Evolutionary conservation across 2,888 invertebrate genomes (phyloP), one percentile per base, ranked within the genome.

Genomic region (Amiota communis): DNA sequence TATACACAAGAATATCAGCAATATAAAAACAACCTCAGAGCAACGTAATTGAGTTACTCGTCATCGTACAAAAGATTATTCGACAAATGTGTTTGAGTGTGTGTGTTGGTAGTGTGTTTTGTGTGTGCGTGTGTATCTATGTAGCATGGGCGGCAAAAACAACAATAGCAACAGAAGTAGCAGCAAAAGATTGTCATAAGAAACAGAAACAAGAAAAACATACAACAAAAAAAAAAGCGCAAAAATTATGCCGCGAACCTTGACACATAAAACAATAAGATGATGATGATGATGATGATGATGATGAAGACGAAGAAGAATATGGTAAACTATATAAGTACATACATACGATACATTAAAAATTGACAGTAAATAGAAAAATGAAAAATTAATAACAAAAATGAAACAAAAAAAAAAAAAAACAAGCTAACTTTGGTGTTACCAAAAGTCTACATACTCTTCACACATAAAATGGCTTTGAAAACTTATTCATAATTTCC

Each of bases 221-320:
- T 23, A 23, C 23, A 36, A 23, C 23, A 23, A 23, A 23, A 69
- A 70, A n/a, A 56, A 36, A 70, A 46, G 70, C 70, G 74, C 75
- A 79, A 76, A 81, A 82, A 84, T 85, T 87, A 85, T 86, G 86
- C 84, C 85, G 83, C 87, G 84, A 87, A 87, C 87, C 87, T 87
- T 87, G 87, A 87, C 87, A 87, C 81, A 87, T 83, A 85, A 85
- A 83, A 82, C 85, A 86, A 79, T 36, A 36, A 36, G 36, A 36
- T 36, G 36, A 36, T 36, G 36, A 36, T 36, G 36, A 36, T 6
- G 6, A 84, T 81, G 17, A 78, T 78, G 83, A 70, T n/a, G n/a
- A 36, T 36, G 36, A 36, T 6, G 6, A 84, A 81, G 17, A 78
- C 78, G 83, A 70, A 64, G 3, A 61, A 61, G n/a, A 17, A 23